These are phyloP conservation scores for Cyprinodon variegatus DNA, from an alignment of 2,113 vertebrate species.

Conservation along the genomic window DNA sequence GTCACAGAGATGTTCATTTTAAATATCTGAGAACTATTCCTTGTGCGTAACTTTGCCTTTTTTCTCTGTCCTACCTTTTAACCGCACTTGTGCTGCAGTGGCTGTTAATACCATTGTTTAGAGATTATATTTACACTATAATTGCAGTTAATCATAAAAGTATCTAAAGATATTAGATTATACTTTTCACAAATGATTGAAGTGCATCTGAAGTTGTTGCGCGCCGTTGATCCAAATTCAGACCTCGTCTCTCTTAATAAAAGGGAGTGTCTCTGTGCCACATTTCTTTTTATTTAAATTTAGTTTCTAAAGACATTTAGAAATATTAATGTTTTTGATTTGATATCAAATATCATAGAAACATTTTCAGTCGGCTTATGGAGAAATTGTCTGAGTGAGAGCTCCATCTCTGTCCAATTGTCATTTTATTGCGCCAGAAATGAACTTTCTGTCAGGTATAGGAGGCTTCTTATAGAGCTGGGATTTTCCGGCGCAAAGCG, in stretches of 20 bases:
- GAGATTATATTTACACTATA: neutral
- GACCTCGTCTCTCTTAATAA: neutral
- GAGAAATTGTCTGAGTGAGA: neutral
- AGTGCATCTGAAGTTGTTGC: neutral
- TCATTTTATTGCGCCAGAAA: constrained; percentile 41
- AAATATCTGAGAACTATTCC: neutral
- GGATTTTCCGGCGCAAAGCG: constrained; percentile 28
- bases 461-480: constrained; percentile 28
- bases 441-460: constrained; percentile 25
- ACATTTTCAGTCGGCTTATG: neutral
- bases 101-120: neutral
- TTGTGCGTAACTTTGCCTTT: neutral
- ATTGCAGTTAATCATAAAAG: neutral
- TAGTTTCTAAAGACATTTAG: neutral
- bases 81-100: neutral
- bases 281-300: neutral
- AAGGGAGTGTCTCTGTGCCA: neutral
- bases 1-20: constrained; percentile 4
- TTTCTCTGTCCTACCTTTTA: neutral
- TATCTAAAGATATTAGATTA: neutral
- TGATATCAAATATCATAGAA: neutral
- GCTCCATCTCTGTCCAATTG: constrained; percentile 9
- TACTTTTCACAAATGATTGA: neutral
- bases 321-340: neutral
- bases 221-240: neutral